These are phyloP conservation scores for Sphenodon punctatus DNA, from an alignment of 2,797 vertebrate species.

Conservation along the genomic window DNA sequence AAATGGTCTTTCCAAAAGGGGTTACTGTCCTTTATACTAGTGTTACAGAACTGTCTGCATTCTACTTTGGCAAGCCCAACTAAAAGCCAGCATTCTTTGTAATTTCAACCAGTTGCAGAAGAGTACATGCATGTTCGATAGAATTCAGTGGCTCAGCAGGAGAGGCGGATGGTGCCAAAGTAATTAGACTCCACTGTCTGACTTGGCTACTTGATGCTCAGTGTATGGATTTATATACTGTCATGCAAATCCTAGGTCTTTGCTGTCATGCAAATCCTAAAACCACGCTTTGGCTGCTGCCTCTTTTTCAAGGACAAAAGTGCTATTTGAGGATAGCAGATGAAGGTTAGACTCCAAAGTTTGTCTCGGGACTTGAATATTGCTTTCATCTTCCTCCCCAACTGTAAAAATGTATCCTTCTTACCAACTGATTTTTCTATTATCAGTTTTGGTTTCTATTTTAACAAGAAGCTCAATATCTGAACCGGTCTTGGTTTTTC, in stretches of 20 bases:
- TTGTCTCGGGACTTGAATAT: no score
- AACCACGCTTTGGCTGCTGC: no score
- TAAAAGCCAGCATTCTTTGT: neutral
- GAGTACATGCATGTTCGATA: neutral
- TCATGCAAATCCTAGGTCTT: accelerated
- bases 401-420: neutral
- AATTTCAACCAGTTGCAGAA: neutral
- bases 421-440: no score
- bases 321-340: no score
- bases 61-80: neutral
- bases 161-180: neutral
- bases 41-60: neutral
- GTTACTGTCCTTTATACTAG: neutral
- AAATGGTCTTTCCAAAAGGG: no score
- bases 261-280: no score
- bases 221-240: neutral
- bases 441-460: neutral
- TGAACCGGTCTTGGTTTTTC: accelerated
- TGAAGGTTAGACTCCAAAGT: no score
- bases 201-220: neutral
- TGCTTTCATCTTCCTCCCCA: no score
- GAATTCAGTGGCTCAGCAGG: neutral
- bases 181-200: neutral
- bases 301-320: no score
- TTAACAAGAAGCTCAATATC: accelerated